phyloP scores from a whole-genome alignment of 35 echinoderm and acorn worm genomes.

The Amphiura filiformis region DNA sequence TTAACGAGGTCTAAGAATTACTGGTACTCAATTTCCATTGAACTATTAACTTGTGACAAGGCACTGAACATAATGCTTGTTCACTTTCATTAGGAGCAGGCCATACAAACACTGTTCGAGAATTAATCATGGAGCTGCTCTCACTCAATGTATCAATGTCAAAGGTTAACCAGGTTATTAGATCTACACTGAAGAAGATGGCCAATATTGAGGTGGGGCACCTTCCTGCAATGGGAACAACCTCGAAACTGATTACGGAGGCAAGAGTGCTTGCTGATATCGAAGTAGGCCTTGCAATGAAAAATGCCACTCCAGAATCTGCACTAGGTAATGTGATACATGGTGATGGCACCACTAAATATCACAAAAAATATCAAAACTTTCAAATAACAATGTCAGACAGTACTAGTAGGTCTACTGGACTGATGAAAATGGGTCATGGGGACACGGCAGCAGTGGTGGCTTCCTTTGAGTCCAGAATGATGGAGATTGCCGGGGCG shows the following conservation, averaged over 20 bases:
- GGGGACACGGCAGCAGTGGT: slow-evolving; percentile 19
- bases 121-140: slow-evolving; percentile 43
- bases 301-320: background rate
- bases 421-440: slow-evolving; percentile 10
- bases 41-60: too few species aligned
- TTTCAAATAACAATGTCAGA: too few species aligned
- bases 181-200: slow-evolving; percentile 31
- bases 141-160: slow-evolving; percentile 33
- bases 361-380: too few species aligned
- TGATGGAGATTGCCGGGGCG: slow-evolving; percentile 9
- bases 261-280: slow-evolving; percentile 41
- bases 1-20: too few species aligned
- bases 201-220: slow-evolving; percentile 16
- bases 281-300: slow-evolving; percentile 37
- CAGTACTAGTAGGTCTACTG: slow-evolving; percentile 17
- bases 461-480: background rate
- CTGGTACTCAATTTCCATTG: too few species aligned
- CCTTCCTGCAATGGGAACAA: slow-evolving; percentile 16
- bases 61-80: too few species aligned
- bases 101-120: slow-evolving; percentile 22
- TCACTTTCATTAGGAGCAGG: too few species aligned
- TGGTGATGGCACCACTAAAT: slow-evolving; percentile 62
- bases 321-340: slow-evolving; percentile 43
- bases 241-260: slow-evolving; percentile 13
- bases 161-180: slow-evolving; percentile 30